Evolutionary conservation across 2,888 invertebrate species (phyloP).

Genomic region (Caenorhabditis sp.): DNA sequence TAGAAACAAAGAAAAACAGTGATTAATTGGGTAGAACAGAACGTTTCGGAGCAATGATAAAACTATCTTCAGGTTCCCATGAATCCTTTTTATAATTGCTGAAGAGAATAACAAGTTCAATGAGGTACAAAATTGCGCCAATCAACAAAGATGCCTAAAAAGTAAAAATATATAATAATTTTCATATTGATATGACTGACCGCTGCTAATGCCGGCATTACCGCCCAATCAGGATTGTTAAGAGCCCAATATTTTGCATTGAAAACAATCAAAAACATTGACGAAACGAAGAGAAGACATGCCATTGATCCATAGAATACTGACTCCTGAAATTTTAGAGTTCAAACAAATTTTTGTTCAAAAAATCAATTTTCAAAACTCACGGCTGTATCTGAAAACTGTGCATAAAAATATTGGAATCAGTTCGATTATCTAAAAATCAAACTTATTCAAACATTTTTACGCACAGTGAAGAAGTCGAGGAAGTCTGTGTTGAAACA

Average conservation of each 20-base stretch:
- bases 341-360: not conserved
- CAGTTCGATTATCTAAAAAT: not conserved
- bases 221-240: constrained; percentile 61
- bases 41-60: not conserved
- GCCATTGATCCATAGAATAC: constrained; percentile 43
- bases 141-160: constrained; percentile 49
- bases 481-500: constrained; percentile 53
- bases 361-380: not conserved
- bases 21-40: not conserved
- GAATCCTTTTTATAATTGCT: constrained; percentile 43
- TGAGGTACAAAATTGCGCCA: constrained; percentile 33
- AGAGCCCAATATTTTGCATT: constrained; percentile 58
- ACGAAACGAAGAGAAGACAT: constrained; percentile 50
- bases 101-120: constrained; percentile 43
- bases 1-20: not conserved
- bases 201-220: constrained; percentile 54
- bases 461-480: constrained; percentile 43
- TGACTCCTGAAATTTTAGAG: constrained; percentile 37
- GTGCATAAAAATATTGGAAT: not conserved
- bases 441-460: constrained; percentile 37
- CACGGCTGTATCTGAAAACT: not conserved
- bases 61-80: constrained; percentile 35
- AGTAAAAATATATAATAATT: not conserved
- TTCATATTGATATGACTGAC: constrained; percentile 26
- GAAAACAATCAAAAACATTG: constrained; percentile 53